Conservation (phyloP, 2,888 invertebrate species). For the Rhopalosiphum nymphaeae region DNA sequence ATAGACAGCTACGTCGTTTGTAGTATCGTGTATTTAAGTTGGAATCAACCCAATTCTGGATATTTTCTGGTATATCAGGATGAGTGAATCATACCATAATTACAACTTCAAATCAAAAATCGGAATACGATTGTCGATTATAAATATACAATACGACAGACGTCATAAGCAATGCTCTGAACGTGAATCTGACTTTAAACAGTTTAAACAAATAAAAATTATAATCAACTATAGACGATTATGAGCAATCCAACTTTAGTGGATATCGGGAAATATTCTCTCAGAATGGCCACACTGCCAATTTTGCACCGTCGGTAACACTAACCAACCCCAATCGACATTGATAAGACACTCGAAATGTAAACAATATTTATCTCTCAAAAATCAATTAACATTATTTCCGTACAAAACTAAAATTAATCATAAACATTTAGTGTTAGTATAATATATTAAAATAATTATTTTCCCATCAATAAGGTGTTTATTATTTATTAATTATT, state of each 20-base stretch:
- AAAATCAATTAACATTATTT: slow-evolving; percentile 63
- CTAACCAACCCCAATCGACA: background rate
- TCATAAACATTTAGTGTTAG: background rate
- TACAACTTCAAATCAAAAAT: no score
- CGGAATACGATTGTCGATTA: no score
- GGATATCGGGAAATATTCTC: background rate
- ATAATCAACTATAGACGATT: background rate
- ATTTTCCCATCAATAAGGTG: background rate
- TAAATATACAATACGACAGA: no score
- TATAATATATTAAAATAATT: background rate
- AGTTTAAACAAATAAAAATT: background rate
- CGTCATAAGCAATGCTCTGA: no score
- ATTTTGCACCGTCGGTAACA: background rate
- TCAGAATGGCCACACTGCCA: slow-evolving; percentile 37
- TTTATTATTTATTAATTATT: slow-evolving; percentile 5
- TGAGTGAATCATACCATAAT: no score
- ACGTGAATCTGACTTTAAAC: no score
- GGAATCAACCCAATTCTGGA: no score
- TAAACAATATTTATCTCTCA: slow-evolving; percentile 61
- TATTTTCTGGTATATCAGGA: no score
- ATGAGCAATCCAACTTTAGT: background rate
- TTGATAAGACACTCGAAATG: slow-evolving; percentile 47
- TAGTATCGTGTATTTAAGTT: no score
- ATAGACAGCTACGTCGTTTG: no score
- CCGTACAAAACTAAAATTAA: background rate